Percentiles rank a stretch among this genome's conserved stretches.
Evolutionary conservation across 37 sponge, comb jelly and placozoan species (phyloP).

Genomic region (Halisarca cf. caerulea): DNA sequence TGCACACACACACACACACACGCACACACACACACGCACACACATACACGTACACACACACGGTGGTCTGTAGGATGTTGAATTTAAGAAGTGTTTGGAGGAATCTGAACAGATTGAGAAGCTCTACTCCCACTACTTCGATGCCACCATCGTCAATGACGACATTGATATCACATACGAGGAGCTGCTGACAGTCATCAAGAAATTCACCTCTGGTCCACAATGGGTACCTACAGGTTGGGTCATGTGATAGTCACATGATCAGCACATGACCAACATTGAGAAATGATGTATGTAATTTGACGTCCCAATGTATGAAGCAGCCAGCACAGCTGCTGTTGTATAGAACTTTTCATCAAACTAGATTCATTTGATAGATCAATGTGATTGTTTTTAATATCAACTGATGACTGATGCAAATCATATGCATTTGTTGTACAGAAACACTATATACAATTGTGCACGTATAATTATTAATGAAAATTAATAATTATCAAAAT

Average conservation of each 20-base stretch:
- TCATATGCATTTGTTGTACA: no score
- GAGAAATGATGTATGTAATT: no score
- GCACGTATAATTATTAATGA: no score
- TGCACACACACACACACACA: slow-evolving; percentile 33
- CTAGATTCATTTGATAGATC: no score
- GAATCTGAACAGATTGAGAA: slow-evolving; percentile 68
- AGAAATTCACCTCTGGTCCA: slow-evolving; percentile 67
- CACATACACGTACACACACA: background rate
- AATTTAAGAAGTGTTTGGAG: slow-evolving; percentile 55
- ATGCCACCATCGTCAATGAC: slow-evolving; percentile 78
- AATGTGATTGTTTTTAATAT: no score
- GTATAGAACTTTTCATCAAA: no score
- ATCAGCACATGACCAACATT: no score
- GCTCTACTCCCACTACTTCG: slow-evolving; percentile 69
- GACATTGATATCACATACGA: slow-evolving; percentile 84
- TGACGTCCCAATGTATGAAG: no score
- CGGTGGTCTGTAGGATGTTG: slow-evolving; percentile 61
- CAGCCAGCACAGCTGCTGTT: no score
- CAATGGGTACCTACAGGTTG: slow-evolving; percentile 83
- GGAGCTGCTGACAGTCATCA: slow-evolving; percentile 56
- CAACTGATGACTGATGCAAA: no score
- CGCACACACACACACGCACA: background rate
- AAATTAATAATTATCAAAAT: no score
- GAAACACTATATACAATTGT: no score
- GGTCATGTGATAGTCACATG: slow-evolving; percentile 50